These are phyloP conservation scores for Halictus ligatus DNA, from an alignment of 2,888 invertebrate genomes.

Conservation along the genomic window DNA sequence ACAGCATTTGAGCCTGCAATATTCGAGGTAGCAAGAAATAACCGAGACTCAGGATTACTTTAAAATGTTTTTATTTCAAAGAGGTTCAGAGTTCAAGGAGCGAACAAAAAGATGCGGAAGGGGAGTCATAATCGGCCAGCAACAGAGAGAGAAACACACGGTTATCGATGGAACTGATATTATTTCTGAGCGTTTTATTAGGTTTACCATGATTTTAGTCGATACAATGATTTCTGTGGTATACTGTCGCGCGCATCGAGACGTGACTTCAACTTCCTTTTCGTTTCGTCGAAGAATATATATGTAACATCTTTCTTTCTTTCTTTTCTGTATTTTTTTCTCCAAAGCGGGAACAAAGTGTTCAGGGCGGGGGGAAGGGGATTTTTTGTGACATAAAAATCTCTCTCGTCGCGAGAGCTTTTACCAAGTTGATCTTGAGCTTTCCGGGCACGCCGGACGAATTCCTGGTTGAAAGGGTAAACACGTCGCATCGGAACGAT, in stretches of 20 bases:
- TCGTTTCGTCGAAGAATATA: conserved; percentile 14
- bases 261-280: conserved; percentile 67
- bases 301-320: conserved; percentile 1
- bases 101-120: background rate
- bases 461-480: background rate
- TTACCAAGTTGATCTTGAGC: background rate
- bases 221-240: conserved; percentile 83
- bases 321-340: background rate
- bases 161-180: conserved; percentile 44
- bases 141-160: conserved; percentile 33
- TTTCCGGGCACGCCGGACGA: background rate
- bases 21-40: too few relatives aligned
- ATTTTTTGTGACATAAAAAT: background rate
- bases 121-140: background rate
- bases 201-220: conserved; percentile 83
- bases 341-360: background rate
- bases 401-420: background rate
- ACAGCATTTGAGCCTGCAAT: too few relatives aligned
- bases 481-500: conserved; percentile 1
- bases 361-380: background rate
- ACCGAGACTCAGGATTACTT: background rate
- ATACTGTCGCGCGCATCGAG: conserved; percentile 75
- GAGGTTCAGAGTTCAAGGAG: background rate
- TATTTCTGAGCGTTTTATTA: conserved; percentile 83
- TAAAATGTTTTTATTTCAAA: background rate